Percentiles rank a stretch among this genome's conserved stretches.
Evolutionary conservation across 92 coral and sea anemone species (phyloP).

Genomic region (Paragorgia papillata): DNA sequence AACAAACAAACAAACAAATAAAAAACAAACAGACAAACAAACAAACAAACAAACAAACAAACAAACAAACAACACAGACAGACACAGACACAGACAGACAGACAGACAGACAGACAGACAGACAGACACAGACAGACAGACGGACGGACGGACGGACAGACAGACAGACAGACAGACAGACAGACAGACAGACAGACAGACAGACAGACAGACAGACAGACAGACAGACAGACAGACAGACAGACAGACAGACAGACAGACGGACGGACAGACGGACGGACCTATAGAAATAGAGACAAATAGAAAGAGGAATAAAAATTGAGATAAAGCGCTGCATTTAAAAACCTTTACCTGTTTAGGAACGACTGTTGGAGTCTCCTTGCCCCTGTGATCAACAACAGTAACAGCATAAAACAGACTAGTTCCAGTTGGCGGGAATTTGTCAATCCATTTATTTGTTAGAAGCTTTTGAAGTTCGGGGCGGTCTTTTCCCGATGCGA

Average conservation of each 20-base stretch:
- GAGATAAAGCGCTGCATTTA: too few relatives aligned
- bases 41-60: background rate
- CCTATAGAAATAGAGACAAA: background rate
- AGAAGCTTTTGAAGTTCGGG: constrained; percentile 58
- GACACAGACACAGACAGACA: background rate
- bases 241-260: too few relatives aligned
- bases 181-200: too few relatives aligned
- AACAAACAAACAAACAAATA: too few relatives aligned
- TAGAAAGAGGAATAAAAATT: too few relatives aligned
- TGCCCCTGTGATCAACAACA: constrained; percentile 74
- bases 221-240: background rate
- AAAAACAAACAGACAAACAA: too few relatives aligned
- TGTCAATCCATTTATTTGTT: constrained; percentile 69
- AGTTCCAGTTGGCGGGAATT: constrained; percentile 69
- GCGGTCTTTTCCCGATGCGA: constrained; percentile 71
- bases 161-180: background rate
- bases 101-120: background rate
- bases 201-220: too few relatives aligned
- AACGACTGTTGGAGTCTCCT: constrained; percentile 61
- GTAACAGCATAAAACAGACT: constrained; percentile 89
- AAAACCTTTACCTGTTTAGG: constrained; percentile 71
- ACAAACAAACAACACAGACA: background rate
- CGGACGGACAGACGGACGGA: background rate
- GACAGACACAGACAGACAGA: background rate
- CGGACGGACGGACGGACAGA: background rate